Conservation (phyloP, 2,113 vertebrate genomes). For the Otolemur garnettii region DNA sequence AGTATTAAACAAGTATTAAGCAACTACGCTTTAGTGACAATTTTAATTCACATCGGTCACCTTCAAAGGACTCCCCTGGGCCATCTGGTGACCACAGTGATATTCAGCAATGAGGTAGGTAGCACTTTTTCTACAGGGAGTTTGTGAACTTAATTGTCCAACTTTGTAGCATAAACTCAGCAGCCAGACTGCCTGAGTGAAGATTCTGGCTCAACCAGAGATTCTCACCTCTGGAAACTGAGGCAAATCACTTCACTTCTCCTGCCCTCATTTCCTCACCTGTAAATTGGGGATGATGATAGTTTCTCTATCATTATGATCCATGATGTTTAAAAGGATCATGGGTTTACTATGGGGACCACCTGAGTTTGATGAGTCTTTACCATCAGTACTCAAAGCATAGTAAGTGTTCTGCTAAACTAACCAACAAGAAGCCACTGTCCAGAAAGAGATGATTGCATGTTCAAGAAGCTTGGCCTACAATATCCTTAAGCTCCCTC, state of each 20-base stretch:
- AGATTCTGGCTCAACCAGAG: background rate
- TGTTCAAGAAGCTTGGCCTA: background rate
- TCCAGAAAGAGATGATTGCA: slow-evolving; percentile 26
- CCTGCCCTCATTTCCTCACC: background rate
- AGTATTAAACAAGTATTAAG: background rate
- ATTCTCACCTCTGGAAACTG: background rate
- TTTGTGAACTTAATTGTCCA: no score
- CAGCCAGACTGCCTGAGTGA: background rate
- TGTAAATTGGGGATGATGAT: background rate
- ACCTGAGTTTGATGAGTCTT: background rate
- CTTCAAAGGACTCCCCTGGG: no score
- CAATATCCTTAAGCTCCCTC: background rate
- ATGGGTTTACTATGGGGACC: background rate
- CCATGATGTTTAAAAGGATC: no score
- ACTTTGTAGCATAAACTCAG: background rate
- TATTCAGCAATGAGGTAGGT: no score
- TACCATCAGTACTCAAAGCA: background rate
- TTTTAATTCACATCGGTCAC: background rate
- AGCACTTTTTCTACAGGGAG: no score
- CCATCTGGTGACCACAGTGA: no score
- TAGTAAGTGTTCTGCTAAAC: background rate
- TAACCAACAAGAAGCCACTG: background rate
- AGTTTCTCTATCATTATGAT: background rate
- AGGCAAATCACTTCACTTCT: background rate
- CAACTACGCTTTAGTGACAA: background rate